Evolutionary conservation across 2,797 vertebrate species (phyloP).

Genomic region (Intellagama lesueurii): DNA sequence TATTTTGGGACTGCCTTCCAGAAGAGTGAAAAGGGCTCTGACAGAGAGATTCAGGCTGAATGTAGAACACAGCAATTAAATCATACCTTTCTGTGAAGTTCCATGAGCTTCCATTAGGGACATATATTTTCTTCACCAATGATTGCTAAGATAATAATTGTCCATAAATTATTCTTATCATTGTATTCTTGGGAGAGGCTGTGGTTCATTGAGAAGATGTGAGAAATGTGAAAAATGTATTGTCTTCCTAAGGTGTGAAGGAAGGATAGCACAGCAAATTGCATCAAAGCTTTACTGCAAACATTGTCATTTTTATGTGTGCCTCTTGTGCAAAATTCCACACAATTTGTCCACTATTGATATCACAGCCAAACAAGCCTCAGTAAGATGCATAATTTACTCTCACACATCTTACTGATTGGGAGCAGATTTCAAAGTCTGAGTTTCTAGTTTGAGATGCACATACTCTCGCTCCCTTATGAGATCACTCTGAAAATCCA

Average conservation of each 20-base stretch:
- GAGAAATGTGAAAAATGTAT: background rate
- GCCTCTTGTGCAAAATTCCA: background rate
- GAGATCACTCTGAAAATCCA: conserved; percentile 42
- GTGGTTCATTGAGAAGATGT: background rate
- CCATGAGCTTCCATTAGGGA: background rate
- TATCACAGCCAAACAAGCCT: conserved; percentile 3
- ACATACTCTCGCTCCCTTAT: background rate
- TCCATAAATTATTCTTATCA: background rate
- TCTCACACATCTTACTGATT: background rate
- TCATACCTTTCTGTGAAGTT: too few species aligned
- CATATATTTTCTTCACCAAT: conserved; percentile 9
- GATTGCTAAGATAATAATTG: background rate
- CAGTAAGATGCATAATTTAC: conserved; percentile 2
- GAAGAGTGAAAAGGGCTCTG: too few species aligned
- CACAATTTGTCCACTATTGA: conserved; percentile 8
- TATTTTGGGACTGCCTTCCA: background rate
- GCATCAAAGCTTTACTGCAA: background rate
- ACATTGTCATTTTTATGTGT: background rate
- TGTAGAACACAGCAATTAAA: background rate
- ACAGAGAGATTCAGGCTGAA: background rate
- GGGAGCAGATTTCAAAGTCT: conserved; percentile 34
- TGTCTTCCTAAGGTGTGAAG: background rate
- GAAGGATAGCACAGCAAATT: background rate
- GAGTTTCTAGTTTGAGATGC: conserved; percentile 28
- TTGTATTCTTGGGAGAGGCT: conserved; percentile 10